Conservation (phyloP, 2,113 vertebrate genomes). For the Clarias magur region DNA sequence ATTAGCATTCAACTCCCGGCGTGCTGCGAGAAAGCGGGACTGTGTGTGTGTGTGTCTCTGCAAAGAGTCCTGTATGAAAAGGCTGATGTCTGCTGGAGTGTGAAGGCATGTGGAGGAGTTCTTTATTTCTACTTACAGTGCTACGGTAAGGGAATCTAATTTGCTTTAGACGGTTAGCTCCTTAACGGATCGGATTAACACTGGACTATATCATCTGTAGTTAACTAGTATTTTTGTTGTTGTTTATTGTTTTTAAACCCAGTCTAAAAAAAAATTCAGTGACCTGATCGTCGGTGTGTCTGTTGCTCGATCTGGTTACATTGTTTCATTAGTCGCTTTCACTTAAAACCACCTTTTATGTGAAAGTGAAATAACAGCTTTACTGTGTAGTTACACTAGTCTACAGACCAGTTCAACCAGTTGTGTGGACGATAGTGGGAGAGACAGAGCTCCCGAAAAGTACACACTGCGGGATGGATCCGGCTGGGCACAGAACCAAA, state of each 20-base stretch:
- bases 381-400: background rate
- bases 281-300: background rate
- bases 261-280: background rate
- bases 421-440: background rate
- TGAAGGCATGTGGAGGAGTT: background rate
- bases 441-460: background rate
- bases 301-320: background rate
- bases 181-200: background rate
- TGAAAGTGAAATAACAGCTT: background rate
- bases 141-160: background rate
- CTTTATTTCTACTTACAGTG: background rate
- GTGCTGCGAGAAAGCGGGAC: background rate
- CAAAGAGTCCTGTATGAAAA: background rate
- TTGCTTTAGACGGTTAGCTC: background rate
- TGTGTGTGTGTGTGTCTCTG: background rate
- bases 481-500: too few species aligned
- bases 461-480: background rate
- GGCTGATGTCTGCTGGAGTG: background rate
- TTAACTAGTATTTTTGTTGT: background rate
- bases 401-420: too few species aligned
- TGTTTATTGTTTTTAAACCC: background rate
- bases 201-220: background rate
- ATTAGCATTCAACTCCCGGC: constrained; percentile 14
- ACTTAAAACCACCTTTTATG: background rate
- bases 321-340: background rate